A percentile compares a stretch with the other conserved stretches of the same genome.
These are phyloP conservation scores for Melanotaenia parkinsoni DNA, from an alignment of 2,797 vertebrate genomes.

Conservation along the genomic window DNA sequence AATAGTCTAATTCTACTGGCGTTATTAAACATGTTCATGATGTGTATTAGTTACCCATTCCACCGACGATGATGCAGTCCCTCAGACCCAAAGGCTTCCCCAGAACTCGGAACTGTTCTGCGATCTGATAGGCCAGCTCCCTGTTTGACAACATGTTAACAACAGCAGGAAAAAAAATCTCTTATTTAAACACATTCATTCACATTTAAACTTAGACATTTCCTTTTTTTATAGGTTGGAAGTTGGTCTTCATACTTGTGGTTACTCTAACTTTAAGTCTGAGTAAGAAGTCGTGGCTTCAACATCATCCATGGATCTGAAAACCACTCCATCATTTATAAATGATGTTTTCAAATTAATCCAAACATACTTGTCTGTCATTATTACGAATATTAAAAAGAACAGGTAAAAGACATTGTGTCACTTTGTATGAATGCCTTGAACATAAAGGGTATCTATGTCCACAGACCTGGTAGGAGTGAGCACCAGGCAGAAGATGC, in stretches of 20 bases:
- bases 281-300: not conserved
- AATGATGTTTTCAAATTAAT: not conserved
- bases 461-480: slow-evolving; percentile 90
- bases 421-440: not conserved
- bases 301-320: not conserved
- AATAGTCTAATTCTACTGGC: not conserved
- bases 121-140: slow-evolving; percentile 96
- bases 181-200: not conserved
- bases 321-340: not conserved
- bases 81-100: slow-evolving; percentile 93
- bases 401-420: not conserved
- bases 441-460: not conserved
- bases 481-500: slow-evolving; percentile 94
- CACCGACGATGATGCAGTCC: slow-evolving; percentile 93
- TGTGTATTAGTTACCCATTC: slow-evolving; percentile 86
- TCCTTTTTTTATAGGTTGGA: not conserved
- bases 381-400: not conserved
- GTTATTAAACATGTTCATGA: not conserved
- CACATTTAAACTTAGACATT: not conserved
- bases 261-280: not conserved
- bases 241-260: not conserved
- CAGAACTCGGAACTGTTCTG: slow-evolving; percentile 93
- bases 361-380: not conserved
- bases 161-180: not conserved
- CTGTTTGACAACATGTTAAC: slow-evolving; percentile 72